Evolutionary conservation across 1,140 invertebrate genomes (phyloP).

Genomic region (Sminthurinus signatus): DNA sequence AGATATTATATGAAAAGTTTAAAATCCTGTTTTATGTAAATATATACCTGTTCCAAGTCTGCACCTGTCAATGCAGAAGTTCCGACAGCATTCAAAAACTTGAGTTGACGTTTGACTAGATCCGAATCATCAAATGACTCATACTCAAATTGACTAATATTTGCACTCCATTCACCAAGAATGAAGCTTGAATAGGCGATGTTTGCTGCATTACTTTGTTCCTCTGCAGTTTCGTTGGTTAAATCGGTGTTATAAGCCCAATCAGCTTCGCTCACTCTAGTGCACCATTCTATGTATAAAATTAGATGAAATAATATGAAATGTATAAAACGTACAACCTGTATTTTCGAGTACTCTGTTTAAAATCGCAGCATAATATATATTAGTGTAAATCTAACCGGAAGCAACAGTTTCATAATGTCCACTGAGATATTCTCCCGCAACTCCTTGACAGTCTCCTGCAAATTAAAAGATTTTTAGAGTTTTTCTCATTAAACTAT

Average conservation of each 20-base stretch:
- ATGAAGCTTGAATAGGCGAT: conserved; percentile 72
- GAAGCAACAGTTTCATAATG: conserved; percentile 33
- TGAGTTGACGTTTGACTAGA: conserved; percentile 63
- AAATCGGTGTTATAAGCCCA: conserved; percentile 39
- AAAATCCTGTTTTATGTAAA: conserved; percentile 38
- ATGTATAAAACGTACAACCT: too few species aligned
- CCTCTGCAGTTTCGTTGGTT: conserved; percentile 21
- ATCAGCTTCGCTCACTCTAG: conserved; percentile 15
- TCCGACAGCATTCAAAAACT: conserved; percentile 71
- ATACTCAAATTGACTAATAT: conserved; percentile 59
- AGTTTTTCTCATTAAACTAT: too few species aligned
- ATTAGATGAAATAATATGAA: not conserved
- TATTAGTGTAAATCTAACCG: not conserved
- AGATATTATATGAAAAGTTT: too few species aligned
- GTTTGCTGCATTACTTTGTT: conserved; percentile 53
- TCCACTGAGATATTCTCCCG: conserved; percentile 26
- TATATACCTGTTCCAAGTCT: conserved; percentile 62
- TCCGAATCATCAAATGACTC: conserved; percentile 60
- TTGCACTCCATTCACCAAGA: conserved; percentile 59
- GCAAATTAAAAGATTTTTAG: conserved; percentile 5
- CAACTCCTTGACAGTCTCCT: conserved; percentile 31
- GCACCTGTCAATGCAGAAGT: conserved; percentile 73
- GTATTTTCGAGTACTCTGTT: too few species aligned
- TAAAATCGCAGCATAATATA: too few species aligned
- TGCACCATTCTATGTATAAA: not conserved